phyloP scores from a whole-genome alignment of 2,113 vertebrate genomes.

The Laterallus jamaicensis region DNA sequence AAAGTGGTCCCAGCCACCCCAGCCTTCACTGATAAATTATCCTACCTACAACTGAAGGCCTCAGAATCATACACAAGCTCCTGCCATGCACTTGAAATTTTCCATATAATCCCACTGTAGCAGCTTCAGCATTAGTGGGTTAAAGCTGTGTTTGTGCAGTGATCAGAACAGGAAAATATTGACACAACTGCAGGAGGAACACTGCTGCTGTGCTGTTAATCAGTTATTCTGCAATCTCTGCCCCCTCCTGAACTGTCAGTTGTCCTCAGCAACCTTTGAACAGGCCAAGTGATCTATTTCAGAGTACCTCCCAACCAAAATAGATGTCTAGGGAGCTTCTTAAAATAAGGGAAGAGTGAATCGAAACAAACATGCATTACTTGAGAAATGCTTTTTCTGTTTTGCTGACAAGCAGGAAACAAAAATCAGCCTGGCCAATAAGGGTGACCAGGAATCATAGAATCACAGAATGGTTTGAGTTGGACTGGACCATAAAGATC shows the following conservation, averaged over 20 bases:
- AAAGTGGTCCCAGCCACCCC: neutral
- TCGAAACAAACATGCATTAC: neutral
- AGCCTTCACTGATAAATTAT: neutral
- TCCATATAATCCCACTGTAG: neutral
- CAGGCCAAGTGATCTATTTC: neutral
- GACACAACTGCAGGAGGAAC: slow-evolving; percentile 40
- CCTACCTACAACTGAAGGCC: neutral
- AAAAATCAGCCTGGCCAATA: neutral
- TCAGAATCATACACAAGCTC: neutral
- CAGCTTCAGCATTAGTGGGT: neutral
- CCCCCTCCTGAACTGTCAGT: neutral
- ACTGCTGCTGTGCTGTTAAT: neutral
- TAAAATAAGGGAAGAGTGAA: neutral
- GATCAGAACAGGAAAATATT: slow-evolving; percentile 70
- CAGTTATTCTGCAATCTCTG: slow-evolving; percentile 1
- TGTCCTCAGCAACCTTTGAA: slow-evolving; percentile 68
- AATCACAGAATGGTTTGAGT: neutral
- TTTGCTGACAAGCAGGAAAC: neutral
- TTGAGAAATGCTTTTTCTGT: neutral
- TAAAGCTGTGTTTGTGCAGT: slow-evolving; percentile 66
- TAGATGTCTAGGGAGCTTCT: neutral
- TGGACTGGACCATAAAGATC: no score
- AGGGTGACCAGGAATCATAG: neutral
- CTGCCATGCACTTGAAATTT: slow-evolving; percentile 14
- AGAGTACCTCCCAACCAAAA: neutral